These are phyloP conservation scores for Cyprinodon tularosa DNA, from an alignment of 2,113 vertebrate species.

Conservation along the genomic window DNA sequence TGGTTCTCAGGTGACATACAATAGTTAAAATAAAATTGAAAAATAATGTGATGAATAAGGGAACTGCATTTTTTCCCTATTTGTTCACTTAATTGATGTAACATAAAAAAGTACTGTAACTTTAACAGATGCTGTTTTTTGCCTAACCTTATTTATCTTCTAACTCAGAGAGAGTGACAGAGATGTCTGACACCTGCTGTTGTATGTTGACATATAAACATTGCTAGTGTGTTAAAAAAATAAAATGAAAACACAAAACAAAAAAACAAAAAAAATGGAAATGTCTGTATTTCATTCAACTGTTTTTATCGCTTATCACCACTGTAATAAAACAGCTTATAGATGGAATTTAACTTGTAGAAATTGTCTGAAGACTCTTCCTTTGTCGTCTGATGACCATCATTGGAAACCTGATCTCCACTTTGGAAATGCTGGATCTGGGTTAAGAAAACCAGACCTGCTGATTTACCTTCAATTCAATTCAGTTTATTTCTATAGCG, in stretches of 20 bases:
- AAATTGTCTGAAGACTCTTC: background rate
- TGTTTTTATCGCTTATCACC: background rate
- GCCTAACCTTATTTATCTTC: no score
- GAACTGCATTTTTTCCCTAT: background rate
- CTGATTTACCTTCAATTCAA: background rate
- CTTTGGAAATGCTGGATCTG: background rate
- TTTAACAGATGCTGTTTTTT: background rate
- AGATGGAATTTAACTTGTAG: background rate
- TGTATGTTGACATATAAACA: no score
- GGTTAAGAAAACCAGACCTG: background rate
- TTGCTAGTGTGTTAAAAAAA: background rate
- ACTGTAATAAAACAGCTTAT: background rate
- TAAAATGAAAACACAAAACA: background rate
- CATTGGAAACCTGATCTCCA: background rate
- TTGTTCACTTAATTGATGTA: background rate
- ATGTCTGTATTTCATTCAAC: background rate
- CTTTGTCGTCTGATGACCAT: background rate
- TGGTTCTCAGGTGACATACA: background rate
- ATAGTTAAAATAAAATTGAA: background rate
- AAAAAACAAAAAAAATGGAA: background rate
- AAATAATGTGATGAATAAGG: background rate
- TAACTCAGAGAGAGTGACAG: no score
- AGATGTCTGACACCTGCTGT: no score
- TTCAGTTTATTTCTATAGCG: no score
- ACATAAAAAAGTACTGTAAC: background rate